A percentile compares a stretch with the other conserved stretches of the same genome.
Conservation (phyloP, 2,888 invertebrate species). For the Zaprionus lineosus region DNA sequence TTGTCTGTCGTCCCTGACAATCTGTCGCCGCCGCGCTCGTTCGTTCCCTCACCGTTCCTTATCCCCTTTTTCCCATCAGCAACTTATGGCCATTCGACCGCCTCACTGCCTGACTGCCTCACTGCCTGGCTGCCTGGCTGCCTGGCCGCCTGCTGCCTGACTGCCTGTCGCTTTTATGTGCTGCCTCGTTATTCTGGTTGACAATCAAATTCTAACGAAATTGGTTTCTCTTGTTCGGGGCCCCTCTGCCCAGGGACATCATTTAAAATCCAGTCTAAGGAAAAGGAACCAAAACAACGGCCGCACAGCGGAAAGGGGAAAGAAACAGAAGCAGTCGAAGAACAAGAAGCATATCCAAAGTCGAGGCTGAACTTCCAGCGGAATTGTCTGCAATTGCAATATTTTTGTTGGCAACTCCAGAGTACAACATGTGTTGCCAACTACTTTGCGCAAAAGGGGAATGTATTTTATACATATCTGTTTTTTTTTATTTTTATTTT, state of each 20-base stretch:
- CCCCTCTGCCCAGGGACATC: constrained; percentile 25
- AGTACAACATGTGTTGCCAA: constrained; percentile 55
- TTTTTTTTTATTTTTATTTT: too few relatives aligned
- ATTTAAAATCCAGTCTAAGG: constrained; percentile 27
- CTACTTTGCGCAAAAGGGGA: constrained; percentile 29
- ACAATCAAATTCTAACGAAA: constrained; percentile 74
- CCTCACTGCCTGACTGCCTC: constrained; percentile 1
- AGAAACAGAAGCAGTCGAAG: neutral
- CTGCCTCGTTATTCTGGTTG: constrained; percentile 64
- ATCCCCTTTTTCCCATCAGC: constrained; percentile 5
- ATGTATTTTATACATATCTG: too few relatives aligned
- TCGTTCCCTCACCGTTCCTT: neutral
- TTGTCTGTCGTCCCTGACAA: constrained; percentile 43
- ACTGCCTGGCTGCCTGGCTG: neutral
- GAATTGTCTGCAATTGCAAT: constrained; percentile 64
- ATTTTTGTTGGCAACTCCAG: constrained; percentile 50
- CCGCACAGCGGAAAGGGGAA: neutral
- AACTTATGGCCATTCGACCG: too few relatives aligned
- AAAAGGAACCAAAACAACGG: constrained; percentile 29
- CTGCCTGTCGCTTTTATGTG: constrained; percentile 26
- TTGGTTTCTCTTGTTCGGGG: constrained; percentile 67
- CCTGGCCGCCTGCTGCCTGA: constrained; percentile 9
- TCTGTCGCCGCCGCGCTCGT: constrained; percentile 30
- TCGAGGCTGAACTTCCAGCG: constrained; percentile 31
- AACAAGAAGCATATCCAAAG: too few relatives aligned